These are phyloP conservation scores for Chorisops tibialis DNA, from an alignment of 2,888 invertebrate genomes.

Conservation along the genomic window DNA sequence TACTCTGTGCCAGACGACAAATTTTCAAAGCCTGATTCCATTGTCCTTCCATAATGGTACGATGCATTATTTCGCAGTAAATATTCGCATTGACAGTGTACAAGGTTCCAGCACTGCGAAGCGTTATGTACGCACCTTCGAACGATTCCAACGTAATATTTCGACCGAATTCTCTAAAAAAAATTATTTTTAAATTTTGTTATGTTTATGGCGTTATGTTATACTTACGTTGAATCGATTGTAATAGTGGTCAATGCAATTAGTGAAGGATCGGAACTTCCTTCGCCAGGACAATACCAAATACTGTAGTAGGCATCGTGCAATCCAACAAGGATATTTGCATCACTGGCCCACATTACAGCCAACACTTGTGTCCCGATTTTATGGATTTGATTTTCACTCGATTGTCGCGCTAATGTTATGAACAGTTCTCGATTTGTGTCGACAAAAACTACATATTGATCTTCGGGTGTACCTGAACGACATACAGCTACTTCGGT, in stretches of 20 bases:
- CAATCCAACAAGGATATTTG: conserved; percentile 75
- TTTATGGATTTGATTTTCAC: conserved; percentile 37
- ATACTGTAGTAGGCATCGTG: conserved; percentile 75
- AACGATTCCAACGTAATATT: conserved; percentile 78
- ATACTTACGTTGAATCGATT: conserved; percentile 53
- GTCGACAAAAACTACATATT: conserved; percentile 85
- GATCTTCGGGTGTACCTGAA: conserved; percentile 71
- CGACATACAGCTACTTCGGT: conserved; percentile 80
- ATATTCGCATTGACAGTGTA: conserved; percentile 54
- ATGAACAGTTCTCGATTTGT: conserved; percentile 84
- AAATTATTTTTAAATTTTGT: conserved; percentile 45
- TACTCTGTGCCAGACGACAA: conserved; percentile 57
- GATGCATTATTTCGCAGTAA: conserved; percentile 58
- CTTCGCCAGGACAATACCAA: conserved; percentile 76
- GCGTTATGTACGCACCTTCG: conserved; percentile 77
- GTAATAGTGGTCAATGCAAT: conserved; percentile 60
- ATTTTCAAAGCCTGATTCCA: conserved; percentile 85
- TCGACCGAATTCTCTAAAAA: conserved; percentile 76
- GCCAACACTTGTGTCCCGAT: conserved; percentile 55
- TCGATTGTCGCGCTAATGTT: conserved; percentile 54
- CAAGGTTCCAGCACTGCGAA: conserved; percentile 85
- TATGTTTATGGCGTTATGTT: conserved; percentile 20
- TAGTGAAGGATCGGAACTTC: conserved; percentile 68
- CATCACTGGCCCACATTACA: conserved; percentile 65
- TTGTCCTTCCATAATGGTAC: conserved; percentile 68